These are phyloP conservation scores for Napeogenes sylphis DNA, from an alignment of 2,888 invertebrate genomes.

Conservation along the genomic window DNA sequence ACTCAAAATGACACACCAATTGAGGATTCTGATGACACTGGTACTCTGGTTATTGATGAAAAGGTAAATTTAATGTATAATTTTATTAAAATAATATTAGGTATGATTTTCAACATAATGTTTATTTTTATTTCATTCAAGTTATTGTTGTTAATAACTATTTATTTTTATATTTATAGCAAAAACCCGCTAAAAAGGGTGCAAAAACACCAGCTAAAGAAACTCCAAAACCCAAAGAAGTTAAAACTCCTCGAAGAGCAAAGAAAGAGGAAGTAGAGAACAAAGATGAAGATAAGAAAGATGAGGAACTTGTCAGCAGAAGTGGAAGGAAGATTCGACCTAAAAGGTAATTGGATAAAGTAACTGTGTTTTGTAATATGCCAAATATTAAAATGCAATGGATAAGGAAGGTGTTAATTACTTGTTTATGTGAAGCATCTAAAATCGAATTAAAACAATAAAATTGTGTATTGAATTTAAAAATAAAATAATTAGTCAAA, in stretches of 20 bases:
- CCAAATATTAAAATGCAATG: no score
- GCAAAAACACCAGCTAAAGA: constrained; percentile 40
- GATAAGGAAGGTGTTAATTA: no score
- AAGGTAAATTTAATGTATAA: constrained; percentile 45
- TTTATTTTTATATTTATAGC: constrained; percentile 12
- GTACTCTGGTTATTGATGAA: constrained; percentile 60
- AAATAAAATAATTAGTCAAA: no score
- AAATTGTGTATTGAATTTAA: no score
- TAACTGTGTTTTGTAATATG: no score
- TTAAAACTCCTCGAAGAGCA: constrained; percentile 59
- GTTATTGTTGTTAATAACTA: not conserved
- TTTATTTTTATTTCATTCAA: constrained; percentile 5
- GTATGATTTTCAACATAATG: not conserved
- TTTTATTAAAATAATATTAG: constrained; percentile 9
- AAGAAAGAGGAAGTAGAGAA: constrained; percentile 56
- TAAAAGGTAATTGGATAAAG: constrained; percentile 62
- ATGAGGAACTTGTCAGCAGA: constrained; percentile 80
- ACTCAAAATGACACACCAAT: constrained; percentile 61
- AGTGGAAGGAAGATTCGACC: constrained; percentile 87
- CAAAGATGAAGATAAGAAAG: constrained; percentile 43
- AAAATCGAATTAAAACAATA: no score
- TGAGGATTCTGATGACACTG: constrained; percentile 72
- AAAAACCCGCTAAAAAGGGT: constrained; percentile 46
- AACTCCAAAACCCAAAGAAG: constrained; percentile 46
- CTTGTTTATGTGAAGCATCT: no score